Conservation (phyloP, 2,113 vertebrate species). For the Willisornis vidua region DNA sequence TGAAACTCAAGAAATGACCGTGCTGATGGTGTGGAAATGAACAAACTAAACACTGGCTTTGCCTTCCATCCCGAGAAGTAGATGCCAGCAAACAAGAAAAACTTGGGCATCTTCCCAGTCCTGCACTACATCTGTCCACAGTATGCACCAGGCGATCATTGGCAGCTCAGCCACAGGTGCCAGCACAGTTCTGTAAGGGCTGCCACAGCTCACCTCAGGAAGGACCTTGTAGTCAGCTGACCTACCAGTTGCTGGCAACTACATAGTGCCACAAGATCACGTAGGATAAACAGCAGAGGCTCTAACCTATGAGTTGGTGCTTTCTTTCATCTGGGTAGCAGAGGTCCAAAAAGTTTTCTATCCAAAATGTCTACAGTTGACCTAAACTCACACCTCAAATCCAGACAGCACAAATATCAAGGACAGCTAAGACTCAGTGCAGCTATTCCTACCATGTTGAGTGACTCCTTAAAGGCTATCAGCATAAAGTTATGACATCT, state of each 20-base stretch:
- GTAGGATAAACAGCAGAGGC: not conserved
- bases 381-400: not conserved
- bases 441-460: not conserved
- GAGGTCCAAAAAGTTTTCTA: not conserved
- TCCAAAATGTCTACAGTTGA: not conserved
- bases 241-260: not conserved
- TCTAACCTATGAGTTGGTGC: not conserved
- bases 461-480: not conserved
- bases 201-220: not conserved
- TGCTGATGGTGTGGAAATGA: not conserved
- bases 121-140: not conserved
- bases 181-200: not conserved
- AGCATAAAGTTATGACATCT: not conserved
- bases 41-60: not conserved
- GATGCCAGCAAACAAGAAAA: not conserved
- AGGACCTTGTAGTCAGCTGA: rapidly evolving
- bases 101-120: not conserved
- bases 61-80: not conserved
- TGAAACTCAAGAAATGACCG: not conserved
- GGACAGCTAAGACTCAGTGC: not conserved
- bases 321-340: not conserved
- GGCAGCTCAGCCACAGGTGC: not conserved
- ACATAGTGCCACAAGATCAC: not conserved
- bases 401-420: not conserved
- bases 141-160: not conserved